These are phyloP conservation scores for Cryptus viduatorius DNA, from an alignment of 2,888 invertebrate species.

Conservation along the genomic window DNA sequence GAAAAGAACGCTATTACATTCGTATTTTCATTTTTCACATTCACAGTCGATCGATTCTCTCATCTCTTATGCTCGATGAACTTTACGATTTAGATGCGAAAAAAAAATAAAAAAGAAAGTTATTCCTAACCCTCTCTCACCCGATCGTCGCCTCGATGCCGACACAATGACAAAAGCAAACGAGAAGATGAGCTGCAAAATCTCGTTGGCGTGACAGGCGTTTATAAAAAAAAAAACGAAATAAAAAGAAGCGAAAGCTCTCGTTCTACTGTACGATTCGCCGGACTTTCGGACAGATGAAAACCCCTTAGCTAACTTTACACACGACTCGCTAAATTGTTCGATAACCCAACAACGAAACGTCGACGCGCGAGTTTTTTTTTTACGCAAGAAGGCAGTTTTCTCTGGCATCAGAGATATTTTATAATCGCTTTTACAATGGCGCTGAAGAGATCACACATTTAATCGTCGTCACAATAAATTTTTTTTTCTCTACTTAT, in stretches of 20 bases:
- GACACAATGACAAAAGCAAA: background rate
- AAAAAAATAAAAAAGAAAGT: background rate
- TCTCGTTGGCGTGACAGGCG: background rate
- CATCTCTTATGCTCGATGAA: background rate
- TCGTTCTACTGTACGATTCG: constrained; percentile 17
- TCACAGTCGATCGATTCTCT: constrained; percentile 4
- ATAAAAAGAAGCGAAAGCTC: constrained; percentile 41
- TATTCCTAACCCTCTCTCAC: background rate
- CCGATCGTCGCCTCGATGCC: constrained; percentile 12
- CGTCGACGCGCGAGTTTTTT: constrained; percentile 20
- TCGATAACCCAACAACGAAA: background rate
- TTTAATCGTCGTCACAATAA: constrained; percentile 49
- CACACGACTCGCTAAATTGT: background rate
- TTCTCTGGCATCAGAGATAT: constrained; percentile 7
- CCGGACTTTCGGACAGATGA: constrained; percentile 27
- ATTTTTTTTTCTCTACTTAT: constrained; percentile 43
- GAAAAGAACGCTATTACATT: background rate
- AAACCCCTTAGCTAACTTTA: constrained; percentile 13
- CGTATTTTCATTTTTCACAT: background rate
- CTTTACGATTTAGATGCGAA: background rate
- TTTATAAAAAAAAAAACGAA: background rate
- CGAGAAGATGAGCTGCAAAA: background rate
- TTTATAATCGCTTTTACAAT: constrained; percentile 68
- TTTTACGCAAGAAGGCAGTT: constrained; percentile 24
- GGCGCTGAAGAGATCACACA: constrained; percentile 75